Evolutionary conservation across 2,113 vertebrate species (phyloP).

Genomic region (Archocentrus centrarchus): DNA sequence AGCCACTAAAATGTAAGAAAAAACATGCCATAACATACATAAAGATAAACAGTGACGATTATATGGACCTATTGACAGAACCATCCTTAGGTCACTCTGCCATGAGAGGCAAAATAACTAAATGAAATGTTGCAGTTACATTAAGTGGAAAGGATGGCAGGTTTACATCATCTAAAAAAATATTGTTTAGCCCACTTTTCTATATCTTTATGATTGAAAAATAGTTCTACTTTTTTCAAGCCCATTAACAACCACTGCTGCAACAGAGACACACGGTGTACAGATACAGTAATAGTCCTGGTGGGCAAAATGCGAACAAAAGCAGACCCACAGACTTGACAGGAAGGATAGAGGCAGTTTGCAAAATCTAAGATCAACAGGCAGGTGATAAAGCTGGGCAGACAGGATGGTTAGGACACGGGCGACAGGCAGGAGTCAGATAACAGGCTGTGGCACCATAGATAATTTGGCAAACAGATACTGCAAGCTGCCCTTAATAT

Average conservation of each 20-base stretch:
- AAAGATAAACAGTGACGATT: background rate
- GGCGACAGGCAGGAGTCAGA: slow-evolving; percentile 34
- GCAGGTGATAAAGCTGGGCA: background rate
- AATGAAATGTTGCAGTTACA: background rate
- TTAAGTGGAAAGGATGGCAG: background rate
- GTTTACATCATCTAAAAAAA: background rate
- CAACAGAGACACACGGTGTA: background rate
- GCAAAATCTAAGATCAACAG: background rate
- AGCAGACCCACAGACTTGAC: background rate
- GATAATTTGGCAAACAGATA: slow-evolving; percentile 28
- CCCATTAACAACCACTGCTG: background rate
- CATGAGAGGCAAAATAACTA: background rate
- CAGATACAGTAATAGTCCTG: background rate
- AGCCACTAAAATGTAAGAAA: too few relatives aligned
- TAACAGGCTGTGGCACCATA: slow-evolving; percentile 17
- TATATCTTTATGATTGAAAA: background rate
- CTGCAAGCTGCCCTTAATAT: slow-evolving; percentile 21
- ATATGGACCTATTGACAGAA: background rate
- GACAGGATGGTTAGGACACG: slow-evolving; percentile 3
- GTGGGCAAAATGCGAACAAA: background rate
- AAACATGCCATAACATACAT: background rate
- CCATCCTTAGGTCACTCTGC: background rate
- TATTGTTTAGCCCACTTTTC: background rate
- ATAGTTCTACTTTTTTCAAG: background rate
- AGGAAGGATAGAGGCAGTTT: background rate